Percentiles rank a stretch among this genome's conserved stretches.
These are phyloP conservation scores for Borostomias antarcticus DNA, from an alignment of 2,797 vertebrate genomes.

Conservation along the genomic window DNA sequence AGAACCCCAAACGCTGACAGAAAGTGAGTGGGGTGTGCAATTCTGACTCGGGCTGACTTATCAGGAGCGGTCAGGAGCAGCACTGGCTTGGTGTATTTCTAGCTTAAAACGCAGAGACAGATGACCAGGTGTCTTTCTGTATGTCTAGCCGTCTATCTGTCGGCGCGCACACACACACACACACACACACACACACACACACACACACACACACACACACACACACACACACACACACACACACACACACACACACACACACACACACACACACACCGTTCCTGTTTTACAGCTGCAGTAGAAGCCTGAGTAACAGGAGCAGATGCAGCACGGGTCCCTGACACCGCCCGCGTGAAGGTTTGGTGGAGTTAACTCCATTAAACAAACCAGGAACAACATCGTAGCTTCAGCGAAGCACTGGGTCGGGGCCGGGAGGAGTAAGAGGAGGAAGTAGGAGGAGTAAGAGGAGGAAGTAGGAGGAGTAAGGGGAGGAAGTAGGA, in stretches of 20 bases:
- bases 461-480: too few relatives aligned
- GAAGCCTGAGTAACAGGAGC: slow-evolving; percentile 39
- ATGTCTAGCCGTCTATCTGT: slow-evolving; percentile 53
- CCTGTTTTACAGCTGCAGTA: slow-evolving; percentile 50
- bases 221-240: slow-evolving; percentile 11
- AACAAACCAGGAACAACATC: too few relatives aligned
- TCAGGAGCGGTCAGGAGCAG: too few relatives aligned
- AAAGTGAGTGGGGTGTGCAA: too few relatives aligned
- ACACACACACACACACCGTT: slow-evolving; percentile 26
- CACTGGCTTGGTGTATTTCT: neutral
- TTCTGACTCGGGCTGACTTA: too few relatives aligned
- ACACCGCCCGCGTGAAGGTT: neutral
- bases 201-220: slow-evolving; percentile 33
- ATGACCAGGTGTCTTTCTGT: slow-evolving; percentile 48
- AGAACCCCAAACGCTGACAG: neutral
- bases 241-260: slow-evolving; percentile 32
- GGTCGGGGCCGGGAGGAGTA: neutral
- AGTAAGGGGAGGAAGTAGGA: too few relatives aligned
- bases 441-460: too few relatives aligned
- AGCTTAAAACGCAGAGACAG: slow-evolving; percentile 57
- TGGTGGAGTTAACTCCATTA: too few relatives aligned
- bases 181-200: slow-evolving; percentile 5
- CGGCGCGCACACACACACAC: slow-evolving; percentile 41
- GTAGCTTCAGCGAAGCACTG: too few relatives aligned
- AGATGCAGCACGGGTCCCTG: slow-evolving; percentile 42